Evolutionary conservation across 2,113 vertebrate genomes (phyloP), one percentile per base, ranked within the genome.

Genomic region (Chloebia gouldiae): DNA sequence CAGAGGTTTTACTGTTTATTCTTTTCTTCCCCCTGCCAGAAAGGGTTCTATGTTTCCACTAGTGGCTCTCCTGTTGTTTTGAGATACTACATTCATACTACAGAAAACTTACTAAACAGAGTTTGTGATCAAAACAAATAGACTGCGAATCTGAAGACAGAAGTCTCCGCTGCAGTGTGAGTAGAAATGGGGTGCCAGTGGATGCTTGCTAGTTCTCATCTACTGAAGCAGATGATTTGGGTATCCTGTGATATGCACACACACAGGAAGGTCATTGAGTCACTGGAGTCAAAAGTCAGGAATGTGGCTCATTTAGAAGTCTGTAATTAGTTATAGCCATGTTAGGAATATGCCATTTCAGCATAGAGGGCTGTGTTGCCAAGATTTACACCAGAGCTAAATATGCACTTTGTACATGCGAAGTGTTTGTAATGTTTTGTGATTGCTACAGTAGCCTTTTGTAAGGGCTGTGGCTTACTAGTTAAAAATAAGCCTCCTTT

Each of bases 91-190:
- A 22, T 81, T 39, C 37, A 12, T 49, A 7, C 11, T 61, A 33
- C 17, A 33, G 70, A 79, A 79, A 69, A 33, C 53, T 91, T 81
- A 15, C 57, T 65, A 47, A 87, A 45, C 24, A 33, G 56, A 70
- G 54, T 61, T 93, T 77, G 60, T 82, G 39, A 51, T 82, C 33
- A 72, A 88, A 92, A 91, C 57, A 85, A 63, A 61, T 7, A n/a
- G 49, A 45, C 11, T n/a, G 27, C 15, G 37, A 72, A 69, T 72
- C 39, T 50, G 59, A 61, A 59, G 56, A 45, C 3, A 2, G 50
- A 57, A 45, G 13, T 22, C 5, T 35, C 44, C 71, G 49, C n/a
- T 65, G 37, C 42, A 33, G 0, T 39, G 11, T 45, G 66, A 68
- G 11, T 31, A 69, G 70, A 68, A 76, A 15, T 15, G n/a, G 39